phyloP scores from a whole-genome alignment of 92 coral and sea anemone species.

The Actinernus sp. region DNA sequence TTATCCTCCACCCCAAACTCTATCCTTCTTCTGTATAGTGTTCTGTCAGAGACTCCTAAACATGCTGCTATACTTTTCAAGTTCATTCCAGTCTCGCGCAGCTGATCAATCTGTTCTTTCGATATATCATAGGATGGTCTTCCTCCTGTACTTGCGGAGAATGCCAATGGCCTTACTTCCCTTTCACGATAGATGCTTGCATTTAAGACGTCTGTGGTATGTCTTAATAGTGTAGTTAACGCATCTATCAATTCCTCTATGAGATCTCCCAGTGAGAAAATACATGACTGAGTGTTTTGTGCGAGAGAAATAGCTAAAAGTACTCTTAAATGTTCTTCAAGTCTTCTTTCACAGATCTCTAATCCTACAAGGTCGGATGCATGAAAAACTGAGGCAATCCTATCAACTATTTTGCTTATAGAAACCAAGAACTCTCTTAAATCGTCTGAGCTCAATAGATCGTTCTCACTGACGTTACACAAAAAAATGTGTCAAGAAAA shows the following conservation, averaged over 20 bases:
- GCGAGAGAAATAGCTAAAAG: conserved; percentile 33
- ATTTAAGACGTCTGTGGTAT: no score
- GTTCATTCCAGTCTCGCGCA: conserved; percentile 69
- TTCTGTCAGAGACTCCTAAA: conserved; percentile 2
- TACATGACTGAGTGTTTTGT: no score
- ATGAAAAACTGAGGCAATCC: conserved; percentile 18
- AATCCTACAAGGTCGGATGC: conserved; percentile 57
- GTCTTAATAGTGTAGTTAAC: no score
- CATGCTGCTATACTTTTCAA: conserved; percentile 49
- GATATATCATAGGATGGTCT: conserved; percentile 42
- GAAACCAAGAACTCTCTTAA: conserved; percentile 37
- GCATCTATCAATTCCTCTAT: no score
- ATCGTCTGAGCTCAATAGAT: no score
- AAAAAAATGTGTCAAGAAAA: no score
- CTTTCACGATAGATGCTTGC: no score
- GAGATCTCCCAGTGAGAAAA: no score
- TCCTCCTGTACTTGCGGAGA: conserved; percentile 59
- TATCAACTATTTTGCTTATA: conserved; percentile 12
- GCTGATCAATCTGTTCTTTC: conserved; percentile 50
- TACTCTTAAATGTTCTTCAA: conserved; percentile 48
- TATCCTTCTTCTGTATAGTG: conserved; percentile 46
- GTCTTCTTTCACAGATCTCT: conserved; percentile 66
- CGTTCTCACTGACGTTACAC: no score
- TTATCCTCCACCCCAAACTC: conserved; percentile 44
- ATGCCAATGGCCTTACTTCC: conserved; percentile 24